These are phyloP conservation scores for Drosophila sordidula DNA, from an alignment of 2,888 invertebrate species.

Conservation along the genomic window DNA sequence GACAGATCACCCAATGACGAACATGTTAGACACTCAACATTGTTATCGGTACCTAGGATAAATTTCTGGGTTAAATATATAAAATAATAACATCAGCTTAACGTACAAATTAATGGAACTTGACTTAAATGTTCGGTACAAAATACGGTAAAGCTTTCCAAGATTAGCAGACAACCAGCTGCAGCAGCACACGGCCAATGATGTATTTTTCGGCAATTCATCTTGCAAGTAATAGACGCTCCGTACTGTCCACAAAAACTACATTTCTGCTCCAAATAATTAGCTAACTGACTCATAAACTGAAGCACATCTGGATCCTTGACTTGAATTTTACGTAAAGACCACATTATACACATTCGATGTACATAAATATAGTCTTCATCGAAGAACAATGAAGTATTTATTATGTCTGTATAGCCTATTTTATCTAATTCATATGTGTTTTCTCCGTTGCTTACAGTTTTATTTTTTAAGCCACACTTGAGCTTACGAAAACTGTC, in stretches of 20 bases:
- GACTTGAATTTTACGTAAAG: conserved; percentile 87
- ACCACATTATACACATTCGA: conserved; percentile 95
- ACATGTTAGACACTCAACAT: conserved; percentile 93
- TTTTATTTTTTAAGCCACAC: conserved; percentile 37
- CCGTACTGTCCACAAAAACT: conserved; percentile 95
- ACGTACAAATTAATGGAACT: conserved; percentile 91
- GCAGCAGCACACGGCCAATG: conserved; percentile 98
- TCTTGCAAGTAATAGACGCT: conserved; percentile 94
- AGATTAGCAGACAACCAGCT: conserved; percentile 95
- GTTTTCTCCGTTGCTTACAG: conserved; percentile 87
- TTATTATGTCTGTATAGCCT: conserved; percentile 91
- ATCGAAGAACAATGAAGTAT: conserved; percentile 90
- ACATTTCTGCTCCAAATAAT: conserved; percentile 90
- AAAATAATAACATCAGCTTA: too few species aligned
- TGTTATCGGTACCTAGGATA: conserved; percentile 70
- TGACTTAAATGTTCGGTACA: conserved; percentile 95
- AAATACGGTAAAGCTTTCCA: conserved; percentile 91
- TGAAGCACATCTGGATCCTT: conserved; percentile 85
- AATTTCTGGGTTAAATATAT: neutral
- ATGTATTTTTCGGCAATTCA: conserved; percentile 92
- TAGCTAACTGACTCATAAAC: conserved; percentile 84
- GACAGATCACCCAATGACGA: conserved; percentile 93
- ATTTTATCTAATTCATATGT: conserved; percentile 94
- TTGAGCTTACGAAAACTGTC: conserved; percentile 45
- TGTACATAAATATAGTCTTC: conserved; percentile 93